These are phyloP conservation scores for Stenopsyche tienmushanensis DNA, from an alignment of 1,140 invertebrate species.

Conservation along the genomic window DNA sequence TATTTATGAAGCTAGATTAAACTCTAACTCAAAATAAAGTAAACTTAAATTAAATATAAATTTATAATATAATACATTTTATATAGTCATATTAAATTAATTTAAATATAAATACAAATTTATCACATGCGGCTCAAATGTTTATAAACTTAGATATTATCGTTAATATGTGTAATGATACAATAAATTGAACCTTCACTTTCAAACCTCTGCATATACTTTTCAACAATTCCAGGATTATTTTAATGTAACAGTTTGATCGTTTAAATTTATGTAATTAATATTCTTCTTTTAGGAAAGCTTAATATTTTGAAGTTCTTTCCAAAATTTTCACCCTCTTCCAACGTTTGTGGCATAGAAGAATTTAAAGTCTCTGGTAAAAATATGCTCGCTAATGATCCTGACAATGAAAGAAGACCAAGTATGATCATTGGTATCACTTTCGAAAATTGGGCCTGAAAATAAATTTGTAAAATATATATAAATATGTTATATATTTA, in stretches of 20 bases:
- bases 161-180: background rate
- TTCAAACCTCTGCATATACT: background rate
- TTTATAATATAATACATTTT: too few relatives aligned
- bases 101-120: background rate
- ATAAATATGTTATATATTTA: background rate
- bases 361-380: constrained; percentile 80
- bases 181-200: background rate
- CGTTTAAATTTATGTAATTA: background rate
- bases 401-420: constrained; percentile 70
- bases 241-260: background rate
- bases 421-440: constrained; percentile 75
- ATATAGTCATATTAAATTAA: too few relatives aligned
- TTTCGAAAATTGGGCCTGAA: constrained; percentile 50
- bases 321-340: constrained; percentile 72
- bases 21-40: too few relatives aligned
- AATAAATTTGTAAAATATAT: constrained; percentile 21
- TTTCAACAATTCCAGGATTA: background rate
- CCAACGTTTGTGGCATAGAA: constrained; percentile 75
- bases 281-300: constrained; percentile 36
- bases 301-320: constrained; percentile 53
- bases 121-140: background rate
- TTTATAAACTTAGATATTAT: background rate
- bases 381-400: constrained; percentile 71
- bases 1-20: too few relatives aligned
- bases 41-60: too few relatives aligned